Percentiles rank a stretch among this genome's conserved stretches.
These are phyloP conservation scores for Eptatretus atami DNA, from an alignment of 2,797 vertebrate species.

Conservation along the genomic window DNA sequence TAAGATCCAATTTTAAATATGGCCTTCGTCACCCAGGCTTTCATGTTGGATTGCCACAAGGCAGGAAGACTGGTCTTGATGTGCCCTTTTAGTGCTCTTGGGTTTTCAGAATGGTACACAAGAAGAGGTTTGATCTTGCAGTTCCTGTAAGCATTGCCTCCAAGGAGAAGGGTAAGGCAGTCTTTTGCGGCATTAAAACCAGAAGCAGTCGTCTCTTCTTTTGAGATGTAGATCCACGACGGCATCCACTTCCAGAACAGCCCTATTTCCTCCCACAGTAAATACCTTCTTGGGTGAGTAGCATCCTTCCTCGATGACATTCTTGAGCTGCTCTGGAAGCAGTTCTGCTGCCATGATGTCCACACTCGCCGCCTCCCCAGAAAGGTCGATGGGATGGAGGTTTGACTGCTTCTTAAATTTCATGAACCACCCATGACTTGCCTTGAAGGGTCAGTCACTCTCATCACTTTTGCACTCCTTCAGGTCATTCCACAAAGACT, in stretches of 20 bases:
- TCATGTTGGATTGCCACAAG: background rate
- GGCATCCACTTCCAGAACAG: slow-evolving; percentile 1
- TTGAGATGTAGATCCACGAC: background rate
- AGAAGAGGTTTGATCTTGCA: slow-evolving; percentile 4
- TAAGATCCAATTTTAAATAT: background rate
- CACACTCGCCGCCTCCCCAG: background rate
- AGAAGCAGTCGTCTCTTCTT: background rate
- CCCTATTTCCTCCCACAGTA: background rate
- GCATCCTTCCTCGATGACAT: background rate
- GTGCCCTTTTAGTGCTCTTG: background rate
- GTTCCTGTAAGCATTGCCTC: background rate
- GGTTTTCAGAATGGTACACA: background rate
- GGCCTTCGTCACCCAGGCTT: background rate
- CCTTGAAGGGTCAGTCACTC: background rate
- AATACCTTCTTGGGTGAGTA: background rate
- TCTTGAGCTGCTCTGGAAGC: slow-evolving; percentile 1
- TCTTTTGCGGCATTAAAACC: background rate
- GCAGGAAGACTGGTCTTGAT: background rate
- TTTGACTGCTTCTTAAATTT: background rate
- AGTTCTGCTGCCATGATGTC: background rate
- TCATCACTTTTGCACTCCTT: background rate
- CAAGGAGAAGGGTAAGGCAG: background rate
- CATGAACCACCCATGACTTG: slow-evolving; percentile 5
- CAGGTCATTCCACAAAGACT: slow-evolving; percentile 1
- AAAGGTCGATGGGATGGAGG: background rate